Evolutionary conservation across 2,113 vertebrate species (phyloP).

Genomic region (Quiscalus mexicanus): DNA sequence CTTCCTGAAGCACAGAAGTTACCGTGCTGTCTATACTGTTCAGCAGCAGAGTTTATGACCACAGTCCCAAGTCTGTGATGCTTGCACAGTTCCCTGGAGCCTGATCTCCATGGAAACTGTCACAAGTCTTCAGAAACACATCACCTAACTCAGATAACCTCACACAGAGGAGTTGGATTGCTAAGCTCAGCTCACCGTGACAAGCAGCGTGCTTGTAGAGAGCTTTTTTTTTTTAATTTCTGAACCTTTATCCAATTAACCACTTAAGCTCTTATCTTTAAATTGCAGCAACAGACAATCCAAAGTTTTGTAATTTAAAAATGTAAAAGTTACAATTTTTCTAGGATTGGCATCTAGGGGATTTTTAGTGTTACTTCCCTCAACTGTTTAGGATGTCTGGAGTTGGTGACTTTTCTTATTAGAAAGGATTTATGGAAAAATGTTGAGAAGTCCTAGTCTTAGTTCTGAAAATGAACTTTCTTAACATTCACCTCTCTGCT

Average conservation of each 20-base stretch:
- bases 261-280: background rate
- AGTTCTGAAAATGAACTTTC: background rate
- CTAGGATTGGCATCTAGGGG: background rate
- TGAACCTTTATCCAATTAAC: background rate
- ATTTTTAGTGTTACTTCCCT: background rate
- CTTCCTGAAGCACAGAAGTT: background rate
- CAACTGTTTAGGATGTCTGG: background rate
- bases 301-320: background rate
- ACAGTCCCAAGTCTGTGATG: too few species aligned
- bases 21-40: background rate
- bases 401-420: background rate
- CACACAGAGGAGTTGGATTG: background rate
- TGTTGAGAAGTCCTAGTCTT: background rate
- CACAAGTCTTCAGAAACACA: background rate
- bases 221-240: background rate
- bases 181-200: background rate
- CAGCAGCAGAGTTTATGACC: background rate
- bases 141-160: background rate
- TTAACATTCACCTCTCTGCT: background rate
- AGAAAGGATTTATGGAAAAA: background rate
- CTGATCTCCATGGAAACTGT: background rate
- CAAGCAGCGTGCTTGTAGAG: background rate
- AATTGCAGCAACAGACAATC: background rate
- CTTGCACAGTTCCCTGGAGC: background rate
- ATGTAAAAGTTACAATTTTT: background rate